A percentile compares a stretch with the other conserved stretches of the same genome.
These are phyloP conservation scores for Argopecten irradians DNA, from an alignment of 1,140 invertebrate species.

Conservation along the genomic window DNA sequence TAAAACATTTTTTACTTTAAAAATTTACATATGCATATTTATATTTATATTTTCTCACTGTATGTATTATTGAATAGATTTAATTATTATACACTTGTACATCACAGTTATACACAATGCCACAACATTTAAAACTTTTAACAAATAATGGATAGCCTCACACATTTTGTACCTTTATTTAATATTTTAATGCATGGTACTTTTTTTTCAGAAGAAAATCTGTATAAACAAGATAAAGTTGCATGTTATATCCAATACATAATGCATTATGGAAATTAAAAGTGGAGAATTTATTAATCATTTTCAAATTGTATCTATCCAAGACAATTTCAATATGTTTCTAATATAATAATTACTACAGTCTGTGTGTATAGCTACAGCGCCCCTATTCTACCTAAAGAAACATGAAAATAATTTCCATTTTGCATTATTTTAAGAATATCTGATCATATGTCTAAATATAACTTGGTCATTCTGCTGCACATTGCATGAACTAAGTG, in stretches of 20 bases:
- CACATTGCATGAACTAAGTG: too few species aligned
- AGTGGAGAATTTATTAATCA: background rate
- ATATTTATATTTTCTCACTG: background rate
- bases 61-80: too few species aligned
- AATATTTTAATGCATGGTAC: background rate
- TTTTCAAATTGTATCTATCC: too few species aligned
- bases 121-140: too few species aligned
- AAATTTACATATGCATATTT: background rate
- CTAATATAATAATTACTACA: too few species aligned
- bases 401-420: background rate
- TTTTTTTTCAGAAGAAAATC: background rate
- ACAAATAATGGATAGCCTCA: background rate
- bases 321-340: too few species aligned
- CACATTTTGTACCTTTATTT: background rate
- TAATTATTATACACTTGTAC: too few species aligned
- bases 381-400: too few species aligned
- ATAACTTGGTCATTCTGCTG: too few species aligned
- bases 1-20: background rate
- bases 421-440: background rate
- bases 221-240: background rate
- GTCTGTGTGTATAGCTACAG: too few species aligned
- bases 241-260: background rate
- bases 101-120: too few species aligned
- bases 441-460: too few species aligned
- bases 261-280: background rate